Conservation (phyloP, 2,888 invertebrate genomes). For the Melipona bicolor region DNA sequence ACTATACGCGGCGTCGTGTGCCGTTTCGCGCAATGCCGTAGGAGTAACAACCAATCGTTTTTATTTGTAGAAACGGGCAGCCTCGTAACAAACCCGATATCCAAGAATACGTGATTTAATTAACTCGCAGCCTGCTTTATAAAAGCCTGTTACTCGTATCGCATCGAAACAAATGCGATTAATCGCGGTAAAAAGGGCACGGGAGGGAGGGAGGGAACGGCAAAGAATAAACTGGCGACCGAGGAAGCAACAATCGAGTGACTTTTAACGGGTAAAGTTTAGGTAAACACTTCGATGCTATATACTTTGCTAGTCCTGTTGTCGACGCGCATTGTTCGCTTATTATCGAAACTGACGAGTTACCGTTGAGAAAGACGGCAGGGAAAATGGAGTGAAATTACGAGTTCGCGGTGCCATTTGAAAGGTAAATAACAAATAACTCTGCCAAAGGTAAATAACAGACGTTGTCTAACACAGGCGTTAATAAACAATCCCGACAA, state of each 20-base stretch:
- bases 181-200: not conserved
- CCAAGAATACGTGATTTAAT: conserved; percentile 15
- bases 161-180: conserved; percentile 3
- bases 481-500: not conserved
- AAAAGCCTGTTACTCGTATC: conserved; percentile 10
- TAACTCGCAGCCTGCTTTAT: not conserved
- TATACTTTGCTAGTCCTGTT: not conserved
- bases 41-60: conserved; percentile 8
- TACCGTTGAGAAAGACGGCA: not conserved
- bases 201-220: not conserved
- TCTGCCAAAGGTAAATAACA: not conserved
- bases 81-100: not conserved
- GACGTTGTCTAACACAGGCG: too few species aligned
- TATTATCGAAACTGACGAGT: not conserved
- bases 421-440: not conserved
- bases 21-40: not conserved
- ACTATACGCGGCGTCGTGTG: conserved; percentile 1
- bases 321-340: not conserved
- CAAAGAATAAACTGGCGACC: not conserved
- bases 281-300: not conserved
- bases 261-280: not conserved
- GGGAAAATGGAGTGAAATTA: not conserved
- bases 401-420: too few species aligned
- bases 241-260: conserved; percentile 2
- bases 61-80: not conserved